Evolutionary conservation across 2,888 invertebrate species (phyloP), one percentile per base, ranked within the genome.

Genomic region (Carabus problematicus): DNA sequence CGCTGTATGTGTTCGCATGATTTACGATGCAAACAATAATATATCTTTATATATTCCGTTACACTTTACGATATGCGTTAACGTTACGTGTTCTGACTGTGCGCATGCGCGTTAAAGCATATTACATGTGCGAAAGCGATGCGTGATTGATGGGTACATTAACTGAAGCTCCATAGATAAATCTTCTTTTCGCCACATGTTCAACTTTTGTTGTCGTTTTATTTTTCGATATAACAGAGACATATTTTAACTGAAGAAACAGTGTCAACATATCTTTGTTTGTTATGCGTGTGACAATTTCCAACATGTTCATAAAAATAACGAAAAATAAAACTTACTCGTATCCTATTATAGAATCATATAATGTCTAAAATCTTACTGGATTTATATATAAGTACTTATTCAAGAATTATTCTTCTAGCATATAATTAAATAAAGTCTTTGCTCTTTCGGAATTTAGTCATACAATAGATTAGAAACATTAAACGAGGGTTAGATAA

Each of bases 41-140:
- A 62, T 62, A 62, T 62, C 62, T 62, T 62, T 62, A 62, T 62
- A 47, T 62, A 62, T 62, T 62, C 62, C 62, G 62, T 62, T 62
- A 62, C 40, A 49, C 45, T 61, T 61, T 52, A 52, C 52, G 52
- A 52, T 52, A 52, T 16, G 19, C 52, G 52, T 52, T 52, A 52
- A 52, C 16, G 52, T 52, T 61, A 45, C 29, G 29, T 29, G 29
- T 29, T 29, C 29, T 29, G 29, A 29, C 29, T 60, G 45, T 14
- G 60, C 47, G 49, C 62, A 49, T 11, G 62, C 62, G 62, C 49
- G 14, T 39, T 47, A 39, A 8, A 39, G 49, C 62, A 62, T 47
- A 45, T 19, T 29, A 29, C 29, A 29, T 29, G 29, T 8, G 8
- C 42, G 60, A 14, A 14, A 18, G 60, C 60, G 60, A 60, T 59